Base-by-base conservation (phyloP, 2,797 vertebrate genomes). In the Sitta carolinensis region DNA sequence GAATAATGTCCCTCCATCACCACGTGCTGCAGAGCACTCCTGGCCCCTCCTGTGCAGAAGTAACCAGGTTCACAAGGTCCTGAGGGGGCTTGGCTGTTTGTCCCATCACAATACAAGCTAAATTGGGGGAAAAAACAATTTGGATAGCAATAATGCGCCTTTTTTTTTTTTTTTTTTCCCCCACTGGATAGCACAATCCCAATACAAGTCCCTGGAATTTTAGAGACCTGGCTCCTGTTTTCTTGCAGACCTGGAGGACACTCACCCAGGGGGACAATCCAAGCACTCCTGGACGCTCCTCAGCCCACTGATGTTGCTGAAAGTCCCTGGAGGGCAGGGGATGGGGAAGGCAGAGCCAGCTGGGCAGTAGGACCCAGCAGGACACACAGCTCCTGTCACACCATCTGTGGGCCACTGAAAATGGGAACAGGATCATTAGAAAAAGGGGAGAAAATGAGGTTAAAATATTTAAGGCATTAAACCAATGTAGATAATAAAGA, bases 191-290 rank as follows among this genome's bases (percentile, higher is more conserved):
- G 11, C 25, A 30, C 30, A 29, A 15, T 14, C 51, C 14, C 9
- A 17, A 19, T 4, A 10, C 1, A 51, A 50, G 3, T 7, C 50
- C 12, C 23, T 63, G 19, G 13, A 48, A 59, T 43, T 62, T 54
- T 15, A 29, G 19, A 52, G 11, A 73, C 11, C 23, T 22, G n/a
- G 15, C 14, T 45, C n/a, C 36, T 67, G 10, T 23, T 75, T 40
- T 54, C n/a, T 52, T 58, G 15, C 47, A 45, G 45, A 6, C 5
- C 16, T 7, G 14, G 21, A 42, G 25, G 32, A 22, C 21, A 80
- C 97, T 97, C 98, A 99, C 99, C 98, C 98, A 36, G 98, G 98
- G 7, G 98, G 98, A 95, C 99, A 99, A 75, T 84, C 95, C 89
- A 98, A 84, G 94, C 99, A 99, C 79, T 98, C 98, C 48, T 93